Evolutionary conservation across 2,888 invertebrate genomes (phyloP), one percentile per base, ranked within the genome.

Genomic region (Ametastegia equiseti): DNA sequence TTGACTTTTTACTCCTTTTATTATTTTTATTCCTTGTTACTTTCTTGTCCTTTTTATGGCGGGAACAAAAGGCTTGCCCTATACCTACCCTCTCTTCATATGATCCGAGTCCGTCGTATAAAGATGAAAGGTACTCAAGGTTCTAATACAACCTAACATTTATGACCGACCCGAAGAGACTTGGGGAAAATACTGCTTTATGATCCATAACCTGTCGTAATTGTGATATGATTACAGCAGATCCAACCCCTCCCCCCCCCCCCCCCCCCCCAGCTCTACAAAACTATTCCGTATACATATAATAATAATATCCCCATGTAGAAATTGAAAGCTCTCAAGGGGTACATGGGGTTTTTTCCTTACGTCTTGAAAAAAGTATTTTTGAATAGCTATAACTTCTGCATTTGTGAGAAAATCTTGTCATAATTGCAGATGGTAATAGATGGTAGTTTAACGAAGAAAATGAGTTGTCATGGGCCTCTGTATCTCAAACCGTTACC

Each of bases 201-300:
- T 84, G 69, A 57, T 57, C 63, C 82, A 84, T 87, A 86, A 87
- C 84, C 83, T 79, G 50, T 80, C 84, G 82, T 87, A 87, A 87
- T 87, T 87, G 87, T 87, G 87, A 85, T 83, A 83, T 42, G 80
- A 75, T 80, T 73, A 80, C 80, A 39, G 19, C 13, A 73, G 75
- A 50, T 54, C 50, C 54, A 19, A 75, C n/a, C n/a, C n/a, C n/a
- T n/a, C n/a, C n/a, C n/a, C n/a, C n/a, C n/a, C n/a, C n/a, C n/a
- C n/a, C n/a, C n/a, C n/a, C n/a, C n/a, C n/a, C n/a, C n/a, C n/a
- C n/a, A 36, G 23, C 19, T 75, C 54, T 15, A 39, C 65, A 19
- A 15, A 23, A 39, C 65, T 36, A 65, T 3, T 11, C 65, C 39
- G 19, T 33, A 60, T 60, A 60, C 15, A 60, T 13, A 30, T 1